A percentile compares a stretch with the other conserved stretches of the same genome.
Evolutionary conservation across 2,113 vertebrate species (phyloP).

Genomic region (Campylomormyrus numenius): DNA sequence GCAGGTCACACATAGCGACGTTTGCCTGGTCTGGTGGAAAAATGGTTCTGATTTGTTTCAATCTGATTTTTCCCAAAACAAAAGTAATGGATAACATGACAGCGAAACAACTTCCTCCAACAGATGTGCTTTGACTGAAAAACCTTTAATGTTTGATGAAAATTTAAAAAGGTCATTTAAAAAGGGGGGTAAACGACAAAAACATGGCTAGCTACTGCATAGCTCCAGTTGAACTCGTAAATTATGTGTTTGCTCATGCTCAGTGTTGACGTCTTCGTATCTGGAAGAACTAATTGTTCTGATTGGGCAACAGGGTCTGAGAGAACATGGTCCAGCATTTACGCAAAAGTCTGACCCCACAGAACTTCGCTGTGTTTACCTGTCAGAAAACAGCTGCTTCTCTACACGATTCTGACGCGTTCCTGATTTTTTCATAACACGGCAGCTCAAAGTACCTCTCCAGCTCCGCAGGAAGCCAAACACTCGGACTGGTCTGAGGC

Average conservation of each 20-base stretch:
- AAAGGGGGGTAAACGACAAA: not conserved
- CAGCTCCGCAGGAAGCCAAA: not conserved
- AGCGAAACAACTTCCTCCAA: not conserved
- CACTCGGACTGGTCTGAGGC: not conserved
- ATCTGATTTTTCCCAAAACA: not conserved
- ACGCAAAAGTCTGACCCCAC: not conserved
- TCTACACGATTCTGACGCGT: not conserved
- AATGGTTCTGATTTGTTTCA: not conserved
- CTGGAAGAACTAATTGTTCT: not conserved
- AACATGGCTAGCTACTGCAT: not conserved
- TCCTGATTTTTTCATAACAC: not conserved
- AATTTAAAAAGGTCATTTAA: not conserved
- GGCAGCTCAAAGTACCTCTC: not conserved
- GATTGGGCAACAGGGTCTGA: not conserved
- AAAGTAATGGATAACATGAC: not conserved
- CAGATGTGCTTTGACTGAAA: not conserved
- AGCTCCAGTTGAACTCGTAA: not conserved
- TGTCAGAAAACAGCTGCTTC: not conserved
- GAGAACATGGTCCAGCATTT: not conserved
- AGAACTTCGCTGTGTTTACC: not conserved
- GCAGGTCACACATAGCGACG: not conserved
- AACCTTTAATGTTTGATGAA: not conserved
- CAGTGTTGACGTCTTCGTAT: not conserved
- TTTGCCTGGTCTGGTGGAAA: not conserved
- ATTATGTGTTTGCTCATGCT: not conserved